Evolutionary conservation across 2,113 vertebrate species (phyloP), one percentile per base, ranked within the genome.

Genomic region (Cryptotis parvus): DNA sequence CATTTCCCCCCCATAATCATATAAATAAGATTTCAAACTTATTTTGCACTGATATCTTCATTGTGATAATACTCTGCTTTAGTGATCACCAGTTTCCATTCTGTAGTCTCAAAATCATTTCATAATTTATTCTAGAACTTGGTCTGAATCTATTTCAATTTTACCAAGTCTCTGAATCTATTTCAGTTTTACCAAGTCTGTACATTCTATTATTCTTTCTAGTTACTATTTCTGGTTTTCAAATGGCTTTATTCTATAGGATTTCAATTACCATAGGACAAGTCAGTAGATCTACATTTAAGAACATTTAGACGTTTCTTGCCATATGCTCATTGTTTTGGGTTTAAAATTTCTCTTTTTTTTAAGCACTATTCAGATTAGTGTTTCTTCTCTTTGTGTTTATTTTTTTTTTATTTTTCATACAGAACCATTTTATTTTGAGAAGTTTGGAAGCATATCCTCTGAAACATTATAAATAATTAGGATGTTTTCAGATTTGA

Each of bases 391-490:
- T 74, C 29, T 78, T 93, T 77, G 68, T 76, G 66, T 49, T 89
- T 82, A 27, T 4, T 91, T 90, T 75, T 72, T 24, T 12, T 86
- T 81, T 79, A 58, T 8, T 58, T 58, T 58, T 58, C 55, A 58
- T 58, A 24, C 18, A 22, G 18, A 90, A 63, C 82, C 61, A 88
- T 58, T 87, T 89, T 81, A 12, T 86, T 78, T 91, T 76, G 49
- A 82, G 77, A 93, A 82, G 37, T 10, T 69, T 86, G 70, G 26
- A 77, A 88, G 16, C 22, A 69, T 75, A 16, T 14, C 1, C 26
- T 10, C 2, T 20, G 75, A 87, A 76, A 26, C 49, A 79, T 77
- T 81, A 26, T 72, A 35, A 58, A 84, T 75, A 66, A 63, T 49
- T 24, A 79, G 24, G 26, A 35, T 73, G 68, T 58, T 16, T 88